These are phyloP conservation scores for Chitala chitala DNA, from an alignment of 2,113 vertebrate species.

Conservation along the genomic window DNA sequence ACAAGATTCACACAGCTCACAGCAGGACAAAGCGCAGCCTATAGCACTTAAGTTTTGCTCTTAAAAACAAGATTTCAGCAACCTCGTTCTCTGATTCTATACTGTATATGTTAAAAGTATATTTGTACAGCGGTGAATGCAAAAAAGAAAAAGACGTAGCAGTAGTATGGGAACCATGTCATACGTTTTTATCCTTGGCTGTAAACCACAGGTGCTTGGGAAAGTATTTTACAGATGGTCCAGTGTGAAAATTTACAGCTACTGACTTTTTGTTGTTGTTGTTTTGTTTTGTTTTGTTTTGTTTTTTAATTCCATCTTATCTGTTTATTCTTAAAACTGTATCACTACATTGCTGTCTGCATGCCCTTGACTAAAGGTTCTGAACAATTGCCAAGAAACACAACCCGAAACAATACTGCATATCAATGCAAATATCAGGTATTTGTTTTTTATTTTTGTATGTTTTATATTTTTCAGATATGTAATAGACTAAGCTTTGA, in stretches of 20 bases:
- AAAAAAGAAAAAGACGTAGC: background rate
- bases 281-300: background rate
- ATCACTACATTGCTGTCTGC: background rate
- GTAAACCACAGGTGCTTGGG: background rate
- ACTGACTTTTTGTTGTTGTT: background rate
- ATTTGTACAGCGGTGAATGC: slow-evolving; percentile 17
- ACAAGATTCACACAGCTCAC: too few relatives aligned
- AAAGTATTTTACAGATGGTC: background rate
- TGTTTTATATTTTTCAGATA: background rate
- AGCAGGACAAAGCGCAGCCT: too few relatives aligned
- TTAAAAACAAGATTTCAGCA: too few relatives aligned
- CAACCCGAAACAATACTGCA: slow-evolving; percentile 7
- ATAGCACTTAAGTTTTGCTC: too few relatives aligned
- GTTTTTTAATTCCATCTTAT: background rate
- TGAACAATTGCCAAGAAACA: background rate
- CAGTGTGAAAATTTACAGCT: slow-evolving; percentile 3
- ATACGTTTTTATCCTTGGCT: slow-evolving; percentile 4
- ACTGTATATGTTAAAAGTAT: slow-evolving; percentile 11
- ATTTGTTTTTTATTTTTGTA: slow-evolving; percentile 13
- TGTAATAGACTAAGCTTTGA: slow-evolving; percentile 16
- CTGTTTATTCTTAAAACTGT: background rate
- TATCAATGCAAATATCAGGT: slow-evolving; percentile 16
- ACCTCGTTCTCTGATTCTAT: background rate
- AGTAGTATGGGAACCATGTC: background rate
- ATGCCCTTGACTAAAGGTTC: background rate